A percentile compares a stretch with the other conserved stretches of the same genome.
Evolutionary conservation across 23 tunicate species (phyloP).

Genomic region (Aplidium turbinatum): DNA sequence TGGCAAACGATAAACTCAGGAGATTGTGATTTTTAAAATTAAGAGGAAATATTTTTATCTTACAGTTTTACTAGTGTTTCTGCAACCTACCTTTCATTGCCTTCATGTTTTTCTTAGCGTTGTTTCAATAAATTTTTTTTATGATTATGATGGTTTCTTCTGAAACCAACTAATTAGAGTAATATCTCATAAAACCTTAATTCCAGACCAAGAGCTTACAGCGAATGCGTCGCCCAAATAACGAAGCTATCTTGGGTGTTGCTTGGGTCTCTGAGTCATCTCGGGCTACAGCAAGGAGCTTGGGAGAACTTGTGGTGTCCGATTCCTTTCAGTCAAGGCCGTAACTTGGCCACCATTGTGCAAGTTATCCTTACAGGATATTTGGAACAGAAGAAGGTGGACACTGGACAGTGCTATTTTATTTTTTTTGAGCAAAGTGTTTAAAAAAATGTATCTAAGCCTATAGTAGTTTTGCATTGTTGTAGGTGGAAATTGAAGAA

Average conservation of each 20-base stretch:
- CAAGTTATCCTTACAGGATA: slow-evolving; percentile 76
- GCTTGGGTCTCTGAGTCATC: slow-evolving; percentile 63
- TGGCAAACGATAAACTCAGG: too few relatives aligned
- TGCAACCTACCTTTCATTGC: too few relatives aligned
- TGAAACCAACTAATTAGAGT: too few relatives aligned
- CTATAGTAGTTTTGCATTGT: too few relatives aligned
- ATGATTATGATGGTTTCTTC: too few relatives aligned
- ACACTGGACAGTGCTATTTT: neutral
- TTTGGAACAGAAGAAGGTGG: slow-evolving; percentile 43
- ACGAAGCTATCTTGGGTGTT: slow-evolving; percentile 72
- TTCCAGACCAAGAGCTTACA: slow-evolving; percentile 58
- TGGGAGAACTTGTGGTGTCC: slow-evolving; percentile 48
- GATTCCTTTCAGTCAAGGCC: slow-evolving; percentile 40
- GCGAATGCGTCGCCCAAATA: slow-evolving; percentile 62
- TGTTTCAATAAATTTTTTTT: too few relatives aligned
- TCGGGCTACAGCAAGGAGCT: slow-evolving; percentile 35
- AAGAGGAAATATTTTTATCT: too few relatives aligned
- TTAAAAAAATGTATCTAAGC: too few relatives aligned
- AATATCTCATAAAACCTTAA: too few relatives aligned
- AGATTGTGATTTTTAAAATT: too few relatives aligned
- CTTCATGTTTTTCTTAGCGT: too few relatives aligned
- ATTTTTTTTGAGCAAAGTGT: neutral
- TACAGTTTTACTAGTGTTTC: too few relatives aligned
- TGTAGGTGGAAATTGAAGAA: neutral
- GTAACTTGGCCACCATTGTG: slow-evolving; percentile 45